These are phyloP conservation scores for Lithophane semibrunnea DNA, from an alignment of 2,888 invertebrate species.

Conservation along the genomic window DNA sequence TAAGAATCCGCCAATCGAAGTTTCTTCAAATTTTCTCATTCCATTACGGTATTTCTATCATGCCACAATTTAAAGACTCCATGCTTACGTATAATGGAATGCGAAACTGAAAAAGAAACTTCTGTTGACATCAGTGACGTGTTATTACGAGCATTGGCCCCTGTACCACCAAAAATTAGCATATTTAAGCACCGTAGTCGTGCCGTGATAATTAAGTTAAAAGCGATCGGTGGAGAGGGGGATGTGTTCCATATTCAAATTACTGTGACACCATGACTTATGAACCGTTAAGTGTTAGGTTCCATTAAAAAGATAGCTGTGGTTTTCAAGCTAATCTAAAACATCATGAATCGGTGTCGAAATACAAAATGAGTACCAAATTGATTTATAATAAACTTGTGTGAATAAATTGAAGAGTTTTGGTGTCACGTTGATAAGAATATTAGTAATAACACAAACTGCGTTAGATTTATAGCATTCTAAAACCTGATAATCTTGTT, in stretches of 20 bases:
- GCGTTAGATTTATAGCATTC: constrained; percentile 60
- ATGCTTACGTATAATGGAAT: constrained; percentile 55
- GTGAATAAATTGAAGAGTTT: constrained; percentile 44
- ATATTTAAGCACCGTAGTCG: constrained; percentile 54
- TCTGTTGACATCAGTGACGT: constrained; percentile 52
- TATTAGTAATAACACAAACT: constrained; percentile 60
- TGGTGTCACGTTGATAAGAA: constrained; percentile 61
- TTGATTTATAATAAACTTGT: constrained; percentile 44
- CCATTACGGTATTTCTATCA: constrained; percentile 45
- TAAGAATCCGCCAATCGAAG: constrained; percentile 47
- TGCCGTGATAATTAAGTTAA: constrained; percentile 46
- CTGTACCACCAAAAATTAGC: constrained; percentile 37
- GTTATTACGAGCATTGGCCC: constrained; percentile 59
- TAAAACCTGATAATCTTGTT: constrained; percentile 70
- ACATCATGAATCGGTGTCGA: constrained; percentile 48
- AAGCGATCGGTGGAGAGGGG: constrained; percentile 39
- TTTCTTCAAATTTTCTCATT: constrained; percentile 45
- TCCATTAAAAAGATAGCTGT: constrained; percentile 38
- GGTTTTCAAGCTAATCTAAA: constrained; percentile 37
- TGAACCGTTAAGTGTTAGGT: constrained; percentile 34
- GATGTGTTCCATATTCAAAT: constrained; percentile 51
- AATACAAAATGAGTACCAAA: constrained; percentile 47
- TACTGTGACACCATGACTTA: constrained; percentile 47
- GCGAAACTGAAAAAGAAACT: constrained; percentile 54
- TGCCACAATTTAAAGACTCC: constrained; percentile 23